Evolutionary conservation across 2,113 vertebrate species (phyloP).

Genomic region (Paracanthobrama guichenoti): DNA sequence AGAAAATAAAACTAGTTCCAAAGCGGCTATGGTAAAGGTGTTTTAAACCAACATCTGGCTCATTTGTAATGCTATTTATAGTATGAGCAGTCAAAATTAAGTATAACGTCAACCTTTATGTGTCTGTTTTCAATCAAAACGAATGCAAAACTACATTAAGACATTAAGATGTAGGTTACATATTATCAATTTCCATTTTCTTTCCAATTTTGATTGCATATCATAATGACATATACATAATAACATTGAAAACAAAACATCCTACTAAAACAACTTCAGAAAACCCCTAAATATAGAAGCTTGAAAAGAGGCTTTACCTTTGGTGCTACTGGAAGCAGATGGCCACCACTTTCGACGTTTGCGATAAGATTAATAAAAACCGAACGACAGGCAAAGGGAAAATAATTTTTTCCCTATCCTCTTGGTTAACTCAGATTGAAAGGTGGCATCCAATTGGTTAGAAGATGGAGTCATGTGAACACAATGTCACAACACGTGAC

Average conservation of each 20-base stretch:
- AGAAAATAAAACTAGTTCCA: not conserved
- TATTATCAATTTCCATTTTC: not conserved
- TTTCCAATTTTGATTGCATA: not conserved
- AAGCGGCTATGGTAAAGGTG: not conserved
- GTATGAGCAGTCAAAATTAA: not conserved
- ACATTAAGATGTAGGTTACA: not conserved
- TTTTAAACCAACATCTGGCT: not conserved
- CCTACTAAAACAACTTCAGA: not conserved
- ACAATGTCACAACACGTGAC: slow-evolving; percentile 82
- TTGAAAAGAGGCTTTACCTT: slow-evolving; percentile 65
- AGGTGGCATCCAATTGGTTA: slow-evolving; percentile 81
- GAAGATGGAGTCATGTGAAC: slow-evolving; percentile 65
- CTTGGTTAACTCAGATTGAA: slow-evolving; percentile 72
- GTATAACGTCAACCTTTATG: not conserved
- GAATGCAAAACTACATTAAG: not conserved
- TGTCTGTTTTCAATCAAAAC: not conserved
- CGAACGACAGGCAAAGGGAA: slow-evolving; percentile 69
- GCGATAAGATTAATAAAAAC: slow-evolving; percentile 78
- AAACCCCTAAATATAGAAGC: not conserved
- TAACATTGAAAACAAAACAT: not conserved
- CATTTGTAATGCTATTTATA: not conserved
- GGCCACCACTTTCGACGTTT: slow-evolving; percentile 80
- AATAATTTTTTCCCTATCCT: slow-evolving; percentile 72
- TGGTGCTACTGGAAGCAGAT: slow-evolving; percentile 75
- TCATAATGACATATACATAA: not conserved